These are phyloP conservation scores for Pionites leucogaster DNA, from an alignment of 2,113 vertebrate genomes.

Conservation along the genomic window DNA sequence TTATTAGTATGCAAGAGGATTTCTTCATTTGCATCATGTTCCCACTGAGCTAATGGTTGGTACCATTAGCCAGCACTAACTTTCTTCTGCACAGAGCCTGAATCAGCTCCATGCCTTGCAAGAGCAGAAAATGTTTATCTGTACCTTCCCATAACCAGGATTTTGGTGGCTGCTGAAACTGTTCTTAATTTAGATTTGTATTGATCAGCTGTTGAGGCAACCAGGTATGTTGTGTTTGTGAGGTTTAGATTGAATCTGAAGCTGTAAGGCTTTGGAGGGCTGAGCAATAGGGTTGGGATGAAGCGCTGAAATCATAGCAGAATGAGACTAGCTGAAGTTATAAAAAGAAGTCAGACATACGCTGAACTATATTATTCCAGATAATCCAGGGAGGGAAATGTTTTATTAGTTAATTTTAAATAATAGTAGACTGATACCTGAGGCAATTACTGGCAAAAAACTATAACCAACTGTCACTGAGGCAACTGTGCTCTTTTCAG, in stretches of 20 bases:
- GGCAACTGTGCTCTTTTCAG: neutral
- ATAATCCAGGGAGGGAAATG: neutral
- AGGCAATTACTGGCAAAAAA: neutral
- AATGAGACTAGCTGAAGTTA: neutral
- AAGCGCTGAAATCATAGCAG: neutral
- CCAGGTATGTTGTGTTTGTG: neutral
- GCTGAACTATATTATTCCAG: neutral
- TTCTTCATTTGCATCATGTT: constrained; percentile 36
- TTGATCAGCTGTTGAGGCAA: neutral
- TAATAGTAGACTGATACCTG: neutral
- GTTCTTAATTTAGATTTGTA: neutral
- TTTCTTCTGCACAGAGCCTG: neutral
- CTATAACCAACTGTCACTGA: neutral
- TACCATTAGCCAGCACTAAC: neutral
- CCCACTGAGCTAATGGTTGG: neutral
- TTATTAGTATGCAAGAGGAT: constrained; percentile 23
- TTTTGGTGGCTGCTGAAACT: neutral
- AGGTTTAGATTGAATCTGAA: neutral
- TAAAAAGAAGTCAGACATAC: neutral
- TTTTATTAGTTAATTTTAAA: neutral
- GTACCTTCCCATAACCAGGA: neutral
- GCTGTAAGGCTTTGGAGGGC: neutral
- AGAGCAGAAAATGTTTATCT: neutral
- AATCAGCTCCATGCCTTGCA: neutral
- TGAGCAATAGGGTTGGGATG: neutral